These are phyloP conservation scores for Melieria picta DNA, from an alignment of 2,888 invertebrate genomes.

Conservation along the genomic window DNA sequence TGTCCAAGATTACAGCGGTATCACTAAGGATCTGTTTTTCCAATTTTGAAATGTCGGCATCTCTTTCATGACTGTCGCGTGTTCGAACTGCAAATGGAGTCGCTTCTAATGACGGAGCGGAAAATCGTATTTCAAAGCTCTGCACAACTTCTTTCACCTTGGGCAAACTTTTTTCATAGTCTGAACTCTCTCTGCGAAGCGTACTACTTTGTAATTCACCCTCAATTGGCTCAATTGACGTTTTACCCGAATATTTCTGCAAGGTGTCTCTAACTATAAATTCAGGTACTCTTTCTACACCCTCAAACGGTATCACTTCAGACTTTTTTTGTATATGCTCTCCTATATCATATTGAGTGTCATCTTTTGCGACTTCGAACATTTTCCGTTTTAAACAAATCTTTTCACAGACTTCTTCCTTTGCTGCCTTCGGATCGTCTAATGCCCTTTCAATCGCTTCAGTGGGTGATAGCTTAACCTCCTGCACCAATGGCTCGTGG, in stretches of 20 bases:
- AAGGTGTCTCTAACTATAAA: conserved; percentile 42
- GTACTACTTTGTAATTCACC: not conserved
- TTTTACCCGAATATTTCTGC: conserved; percentile 43
- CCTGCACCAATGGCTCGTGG: conserved; percentile 47
- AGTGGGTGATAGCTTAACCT: conserved; percentile 51
- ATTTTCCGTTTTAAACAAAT: conserved; percentile 51
- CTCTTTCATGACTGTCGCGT: conserved; percentile 46
- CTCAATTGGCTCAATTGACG: conserved; percentile 31
- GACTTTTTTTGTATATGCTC: not conserved
- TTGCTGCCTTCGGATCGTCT: conserved; percentile 43
- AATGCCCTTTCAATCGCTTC: conserved; percentile 45
- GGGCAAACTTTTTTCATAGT: conserved; percentile 52
- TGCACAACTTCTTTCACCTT: conserved; percentile 70
- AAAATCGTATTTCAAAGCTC: conserved; percentile 66
- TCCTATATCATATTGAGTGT: not conserved
- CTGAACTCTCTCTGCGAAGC: not conserved
- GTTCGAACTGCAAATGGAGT: conserved; percentile 58
- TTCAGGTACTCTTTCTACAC: conserved; percentile 48
- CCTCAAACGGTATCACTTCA: conserved; percentile 26
- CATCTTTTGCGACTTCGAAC: conserved; percentile 53
- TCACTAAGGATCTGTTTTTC: conserved; percentile 55
- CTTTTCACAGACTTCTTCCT: conserved; percentile 60
- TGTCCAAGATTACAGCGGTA: conserved; percentile 50
- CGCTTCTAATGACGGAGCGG: conserved; percentile 43
- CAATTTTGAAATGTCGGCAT: conserved; percentile 45